Evolutionary conservation across 2,888 invertebrate species (phyloP).

Genomic region (Rhamnusium bicolor): DNA sequence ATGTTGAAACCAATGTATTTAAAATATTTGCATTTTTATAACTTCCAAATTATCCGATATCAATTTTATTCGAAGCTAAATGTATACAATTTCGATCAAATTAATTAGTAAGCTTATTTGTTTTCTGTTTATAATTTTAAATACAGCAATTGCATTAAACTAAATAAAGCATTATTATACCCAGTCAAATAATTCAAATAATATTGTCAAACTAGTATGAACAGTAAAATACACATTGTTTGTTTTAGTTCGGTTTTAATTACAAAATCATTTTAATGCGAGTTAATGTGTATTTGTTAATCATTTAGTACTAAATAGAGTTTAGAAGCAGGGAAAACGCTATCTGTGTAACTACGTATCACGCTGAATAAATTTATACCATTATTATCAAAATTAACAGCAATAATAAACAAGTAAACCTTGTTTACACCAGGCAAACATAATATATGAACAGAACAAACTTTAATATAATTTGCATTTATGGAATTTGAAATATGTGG

Average conservation of each 20-base stretch:
- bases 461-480: conserved; percentile 4
- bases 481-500: neutral
- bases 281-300: conserved; percentile 31
- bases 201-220: conserved; percentile 10
- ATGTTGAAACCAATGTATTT: too few species aligned
- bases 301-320: conserved; percentile 17
- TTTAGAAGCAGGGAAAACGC: conserved; percentile 1
- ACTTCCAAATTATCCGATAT: too few species aligned
- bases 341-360: conserved; percentile 11
- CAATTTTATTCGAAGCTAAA: too few species aligned
- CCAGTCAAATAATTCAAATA: neutral
- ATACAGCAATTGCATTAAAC: neutral
- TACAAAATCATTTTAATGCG: conserved; percentile 30
- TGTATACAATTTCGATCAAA: neutral
- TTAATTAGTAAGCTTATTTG: neutral
- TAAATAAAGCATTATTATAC: neutral
- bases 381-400: conserved; percentile 50
- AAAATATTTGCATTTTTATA: too few species aligned
- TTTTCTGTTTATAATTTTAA: neutral
- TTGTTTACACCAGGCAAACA: conserved; percentile 46
- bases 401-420: conserved; percentile 42
- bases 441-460: conserved; percentile 7
- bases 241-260: conserved; percentile 25
- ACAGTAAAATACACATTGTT: conserved; percentile 9
- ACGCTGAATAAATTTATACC: conserved; percentile 23